Conservation (phyloP, 2,888 invertebrate genomes). For the Dolichopus griseipennis region DNA sequence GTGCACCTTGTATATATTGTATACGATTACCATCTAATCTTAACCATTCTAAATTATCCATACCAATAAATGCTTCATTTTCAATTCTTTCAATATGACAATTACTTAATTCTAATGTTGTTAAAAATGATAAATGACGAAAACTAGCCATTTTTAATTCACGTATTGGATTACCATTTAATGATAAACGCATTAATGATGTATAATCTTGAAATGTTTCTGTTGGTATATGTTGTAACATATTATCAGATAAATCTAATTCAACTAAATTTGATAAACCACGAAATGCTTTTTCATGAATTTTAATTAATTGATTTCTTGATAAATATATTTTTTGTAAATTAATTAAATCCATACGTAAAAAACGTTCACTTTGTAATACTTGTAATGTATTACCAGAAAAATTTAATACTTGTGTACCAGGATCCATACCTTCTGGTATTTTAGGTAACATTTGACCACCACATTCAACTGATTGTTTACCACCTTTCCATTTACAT, state of each 20-base stretch:
- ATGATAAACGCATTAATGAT: constrained; percentile 70
- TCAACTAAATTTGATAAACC: constrained; percentile 82
- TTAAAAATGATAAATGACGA: constrained; percentile 63
- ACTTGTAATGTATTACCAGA: constrained; percentile 73
- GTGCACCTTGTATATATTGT: constrained; percentile 58
- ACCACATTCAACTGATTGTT: constrained; percentile 81
- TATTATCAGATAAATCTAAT: constrained; percentile 75
- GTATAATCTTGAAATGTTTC: constrained; percentile 69
- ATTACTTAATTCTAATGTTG: constrained; percentile 69
- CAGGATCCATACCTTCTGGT: constrained; percentile 70
- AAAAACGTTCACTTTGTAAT: constrained; percentile 69
- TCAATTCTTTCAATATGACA: constrained; percentile 71
- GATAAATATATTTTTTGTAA: constrained; percentile 78
- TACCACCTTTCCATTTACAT: constrained; percentile 90
- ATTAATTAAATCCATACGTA: constrained; percentile 69
- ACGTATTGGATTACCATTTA: constrained; percentile 75
- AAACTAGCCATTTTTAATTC: constrained; percentile 63
- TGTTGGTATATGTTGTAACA: constrained; percentile 66
- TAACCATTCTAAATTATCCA: constrained; percentile 75
- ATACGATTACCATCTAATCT: constrained; percentile 74
- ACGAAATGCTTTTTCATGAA: constrained; percentile 71
- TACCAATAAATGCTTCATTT: constrained; percentile 69
- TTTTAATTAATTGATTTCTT: constrained; percentile 65
- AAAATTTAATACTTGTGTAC: constrained; percentile 81
- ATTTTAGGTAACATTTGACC: constrained; percentile 66